Conservation (phyloP, 1,140 invertebrate species). For the Luehdorfia chinensis region DNA sequence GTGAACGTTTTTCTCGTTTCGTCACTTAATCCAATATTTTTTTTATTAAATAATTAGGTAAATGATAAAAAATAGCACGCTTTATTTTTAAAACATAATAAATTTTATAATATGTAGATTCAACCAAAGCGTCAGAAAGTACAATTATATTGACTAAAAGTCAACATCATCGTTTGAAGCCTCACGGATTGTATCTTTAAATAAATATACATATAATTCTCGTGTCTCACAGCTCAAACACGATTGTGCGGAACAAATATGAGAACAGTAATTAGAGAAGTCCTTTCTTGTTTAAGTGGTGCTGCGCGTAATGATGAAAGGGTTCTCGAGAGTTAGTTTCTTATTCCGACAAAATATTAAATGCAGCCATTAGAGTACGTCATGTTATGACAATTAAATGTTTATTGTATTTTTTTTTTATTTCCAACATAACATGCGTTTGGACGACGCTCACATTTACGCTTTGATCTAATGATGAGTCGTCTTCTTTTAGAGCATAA, state of each 20-base stretch:
- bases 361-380: slow-evolving; percentile 8
- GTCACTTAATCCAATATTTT: too few relatives aligned
- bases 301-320: slow-evolving; percentile 17
- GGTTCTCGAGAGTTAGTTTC: slow-evolving; percentile 14
- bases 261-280: slow-evolving; percentile 17
- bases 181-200: slow-evolving; percentile 4
- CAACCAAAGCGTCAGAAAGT: too few relatives aligned
- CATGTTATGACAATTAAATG: slow-evolving; percentile 2
- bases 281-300: slow-evolving; percentile 16
- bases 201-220: slow-evolving; percentile 10
- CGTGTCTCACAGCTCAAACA: slow-evolving; percentile 9
- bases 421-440: not conserved
- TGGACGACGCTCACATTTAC: not conserved
- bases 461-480: too few relatives aligned
- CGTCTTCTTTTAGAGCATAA: too few relatives aligned
- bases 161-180: slow-evolving; percentile 9
- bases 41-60: too few relatives aligned
- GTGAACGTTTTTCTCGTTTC: too few relatives aligned
- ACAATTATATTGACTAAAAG: not conserved
- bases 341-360: slow-evolving; percentile 13
- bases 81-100: too few relatives aligned
- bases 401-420: not conserved
- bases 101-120: too few relatives aligned
- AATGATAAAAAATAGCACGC: too few relatives aligned
- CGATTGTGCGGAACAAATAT: slow-evolving; percentile 15